These are phyloP conservation scores for Pseudocheirus occidentalis DNA, from an alignment of 2,797 vertebrate species.

Conservation along the genomic window DNA sequence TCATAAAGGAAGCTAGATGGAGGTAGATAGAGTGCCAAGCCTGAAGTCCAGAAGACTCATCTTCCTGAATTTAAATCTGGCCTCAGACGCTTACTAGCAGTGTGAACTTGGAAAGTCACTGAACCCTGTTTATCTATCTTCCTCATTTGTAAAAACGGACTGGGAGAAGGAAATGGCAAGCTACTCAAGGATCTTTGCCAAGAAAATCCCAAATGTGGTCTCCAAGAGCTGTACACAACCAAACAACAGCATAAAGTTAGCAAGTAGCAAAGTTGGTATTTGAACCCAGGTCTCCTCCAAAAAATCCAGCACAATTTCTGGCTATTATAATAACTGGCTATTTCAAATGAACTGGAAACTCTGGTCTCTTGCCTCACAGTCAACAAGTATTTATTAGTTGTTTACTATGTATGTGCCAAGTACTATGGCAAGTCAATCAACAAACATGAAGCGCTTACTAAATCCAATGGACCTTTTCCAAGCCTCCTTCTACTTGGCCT, in stretches of 20 bases:
- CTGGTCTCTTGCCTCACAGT: not conserved
- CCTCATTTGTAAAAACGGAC: not conserved
- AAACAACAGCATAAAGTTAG: not conserved
- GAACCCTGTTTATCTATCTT: not conserved
- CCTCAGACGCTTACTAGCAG: not conserved
- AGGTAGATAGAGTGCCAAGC: not conserved
- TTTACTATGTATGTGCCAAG: not conserved
- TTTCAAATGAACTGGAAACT: not conserved
- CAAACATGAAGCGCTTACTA: not conserved
- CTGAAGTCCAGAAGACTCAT: not conserved
- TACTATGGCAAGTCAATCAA: not conserved
- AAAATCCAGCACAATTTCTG: not conserved
- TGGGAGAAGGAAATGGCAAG: not conserved
- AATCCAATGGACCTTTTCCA: not conserved
- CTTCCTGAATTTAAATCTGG: not conserved
- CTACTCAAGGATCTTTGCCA: not conserved
- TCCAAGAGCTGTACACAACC: not conserved
- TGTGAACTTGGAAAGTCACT: not conserved
- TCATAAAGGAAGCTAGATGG: not conserved
- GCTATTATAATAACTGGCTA: no score
- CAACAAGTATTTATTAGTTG: not conserved
- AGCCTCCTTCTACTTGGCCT: not conserved
- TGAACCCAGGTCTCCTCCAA: not conserved
- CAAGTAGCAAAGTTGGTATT: not conserved
- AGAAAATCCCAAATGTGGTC: not conserved